Percentiles rank a stretch among this genome's conserved stretches.
Evolutionary conservation across 2,888 invertebrate species (phyloP).

Genomic region (Stegana nigrithorax): DNA sequence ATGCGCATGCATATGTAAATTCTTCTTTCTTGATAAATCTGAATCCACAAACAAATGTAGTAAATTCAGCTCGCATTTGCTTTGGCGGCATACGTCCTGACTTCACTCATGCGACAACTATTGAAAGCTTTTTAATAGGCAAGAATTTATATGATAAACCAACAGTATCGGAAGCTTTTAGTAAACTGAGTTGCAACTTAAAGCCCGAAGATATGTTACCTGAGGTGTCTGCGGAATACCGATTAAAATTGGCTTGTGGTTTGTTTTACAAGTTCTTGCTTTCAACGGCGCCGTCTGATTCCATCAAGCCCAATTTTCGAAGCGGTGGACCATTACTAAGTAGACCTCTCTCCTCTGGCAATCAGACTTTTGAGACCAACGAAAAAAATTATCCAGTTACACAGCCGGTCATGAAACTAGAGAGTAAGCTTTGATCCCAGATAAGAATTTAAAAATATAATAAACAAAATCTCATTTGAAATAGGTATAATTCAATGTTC

Average conservation of each 20-base stretch:
- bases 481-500: slow-evolving; percentile 73
- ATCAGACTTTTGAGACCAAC: slow-evolving; percentile 77
- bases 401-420: slow-evolving; percentile 79
- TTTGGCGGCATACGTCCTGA: slow-evolving; percentile 74
- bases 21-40: slow-evolving; percentile 77
- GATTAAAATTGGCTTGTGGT: slow-evolving; percentile 77
- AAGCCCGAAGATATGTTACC: slow-evolving; percentile 74
- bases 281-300: slow-evolving; percentile 71
- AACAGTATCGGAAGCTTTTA: slow-evolving; percentile 69
- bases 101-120: slow-evolving; percentile 71
- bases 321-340: slow-evolving; percentile 73
- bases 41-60: slow-evolving; percentile 64
- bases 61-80: slow-evolving; percentile 70
- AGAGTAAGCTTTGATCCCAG: slow-evolving; percentile 69
- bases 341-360: slow-evolving; percentile 75
- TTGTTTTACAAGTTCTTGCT: slow-evolving; percentile 81
- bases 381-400: slow-evolving; percentile 80
- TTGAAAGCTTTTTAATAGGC: slow-evolving; percentile 66
- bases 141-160: slow-evolving; percentile 28
- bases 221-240: slow-evolving; percentile 76
- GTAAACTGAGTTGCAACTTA: slow-evolving; percentile 72
- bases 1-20: slow-evolving; percentile 81
- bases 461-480: neutral
- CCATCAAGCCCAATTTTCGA: slow-evolving; percentile 69
- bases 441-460: neutral